Evolutionary conservation across 2,888 invertebrate genomes (phyloP), one percentile per base, ranked within the genome.

Genomic region (Slavum lentiscoides): DNA sequence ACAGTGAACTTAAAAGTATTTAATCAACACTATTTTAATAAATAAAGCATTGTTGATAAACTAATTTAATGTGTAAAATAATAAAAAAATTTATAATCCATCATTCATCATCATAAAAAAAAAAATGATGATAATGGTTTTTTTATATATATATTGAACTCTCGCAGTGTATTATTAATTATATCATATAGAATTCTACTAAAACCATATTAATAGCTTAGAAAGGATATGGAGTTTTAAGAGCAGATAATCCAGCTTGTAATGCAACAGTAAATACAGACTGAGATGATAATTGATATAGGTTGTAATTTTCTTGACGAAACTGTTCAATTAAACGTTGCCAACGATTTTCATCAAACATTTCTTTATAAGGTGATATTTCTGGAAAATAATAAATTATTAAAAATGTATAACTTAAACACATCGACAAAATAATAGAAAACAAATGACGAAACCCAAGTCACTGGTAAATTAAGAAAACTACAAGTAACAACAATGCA

Each of bases 241-340:
- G 89, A 55, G 98, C 95, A 23, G 97, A 96, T 30, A 98, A 89
- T 0, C 98, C 98, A 70, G 96, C 95, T 86, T 96, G 97, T 83
- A 97, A 89, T 49, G 95, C 92, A 2, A 95, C 95, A 58, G 96
- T 94, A 86, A 99, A 94, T 73, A 96, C 93, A 53, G 97, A 94
- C 85, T 95, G 93, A 75, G 92, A 91, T 77, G 95, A 94, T 62
- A 99, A 89, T 88, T 98, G 98, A 88, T 96, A 97, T 83, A 98
- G 90, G 83, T 95, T 92, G 86, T 94, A 96, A 88, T 98, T 97
- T 87, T 97, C 98, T 85, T 92, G 91, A 61, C 97, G 91, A 88
- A 99, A 99, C 88, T 97, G 94, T 83, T 91, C 89, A 83, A 96
- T 94, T 83, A 98, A 89, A 84, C 90, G 90, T 77, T 91, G 89